Percentiles rank a stretch among this genome's conserved stretches.
phyloP scores from a whole-genome alignment of 1,140 invertebrate genomes.

The Battus philenor region DNA sequence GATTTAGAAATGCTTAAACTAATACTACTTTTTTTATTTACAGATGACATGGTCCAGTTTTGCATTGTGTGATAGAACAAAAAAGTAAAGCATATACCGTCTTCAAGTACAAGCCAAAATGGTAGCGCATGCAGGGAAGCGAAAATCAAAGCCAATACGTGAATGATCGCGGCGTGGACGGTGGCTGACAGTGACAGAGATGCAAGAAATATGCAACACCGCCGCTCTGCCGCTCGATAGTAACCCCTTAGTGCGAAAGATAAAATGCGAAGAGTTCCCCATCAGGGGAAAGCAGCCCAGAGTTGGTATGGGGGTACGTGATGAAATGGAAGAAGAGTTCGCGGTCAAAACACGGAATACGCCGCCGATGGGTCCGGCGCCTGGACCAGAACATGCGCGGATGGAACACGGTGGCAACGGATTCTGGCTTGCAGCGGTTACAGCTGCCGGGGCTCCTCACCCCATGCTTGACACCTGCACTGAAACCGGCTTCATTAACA shows the following conservation, averaged over 20 bases:
- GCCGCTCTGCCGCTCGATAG: conserved; percentile 69
- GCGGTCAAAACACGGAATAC: conserved; percentile 70
- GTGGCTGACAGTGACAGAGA: conserved; percentile 56
- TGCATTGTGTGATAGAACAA: conserved; percentile 15
- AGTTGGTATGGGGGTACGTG: conserved; percentile 68
- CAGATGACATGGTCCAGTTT: conserved; percentile 42
- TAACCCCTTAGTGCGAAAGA: conserved; percentile 71
- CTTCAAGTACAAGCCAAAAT: conserved; percentile 43
- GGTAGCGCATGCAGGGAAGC: conserved; percentile 48
- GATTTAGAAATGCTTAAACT: no score
- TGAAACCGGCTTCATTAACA: conserved; percentile 94
- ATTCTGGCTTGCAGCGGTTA: conserved; percentile 71
- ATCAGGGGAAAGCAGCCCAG: conserved; percentile 64
- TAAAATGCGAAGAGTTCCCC: conserved; percentile 76
- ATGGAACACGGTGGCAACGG: conserved; percentile 68
- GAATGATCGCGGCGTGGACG: conserved; percentile 47
- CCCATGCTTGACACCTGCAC: conserved; percentile 73
- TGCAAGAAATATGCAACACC: conserved; percentile 76
- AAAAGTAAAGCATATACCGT: conserved; percentile 16
- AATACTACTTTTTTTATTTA: no score
- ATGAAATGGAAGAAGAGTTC: conserved; percentile 75
- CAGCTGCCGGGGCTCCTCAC: conserved; percentile 67
- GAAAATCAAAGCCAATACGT: conserved; percentile 42
- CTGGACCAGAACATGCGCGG: conserved; percentile 50
- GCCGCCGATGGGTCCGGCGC: conserved; percentile 58